Percentiles rank a stretch among this genome's conserved stretches.
phyloP scores from a whole-genome alignment of 2,888 invertebrate genomes.

The Cremastinae sp. region DNA sequence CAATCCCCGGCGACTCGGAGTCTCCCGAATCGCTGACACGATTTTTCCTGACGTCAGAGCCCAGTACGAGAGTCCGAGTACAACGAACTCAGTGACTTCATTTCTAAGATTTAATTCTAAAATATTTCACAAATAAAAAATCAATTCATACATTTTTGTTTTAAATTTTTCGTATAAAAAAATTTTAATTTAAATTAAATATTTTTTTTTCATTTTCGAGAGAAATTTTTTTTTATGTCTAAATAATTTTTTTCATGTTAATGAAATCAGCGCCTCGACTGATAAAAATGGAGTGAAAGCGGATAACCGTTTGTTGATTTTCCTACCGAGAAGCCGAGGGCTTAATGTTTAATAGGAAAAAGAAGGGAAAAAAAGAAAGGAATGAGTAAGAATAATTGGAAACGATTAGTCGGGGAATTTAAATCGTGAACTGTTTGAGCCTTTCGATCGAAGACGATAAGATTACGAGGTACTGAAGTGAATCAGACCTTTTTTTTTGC shows the following conservation, averaged over 20 bases:
- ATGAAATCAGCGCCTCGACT: too few relatives aligned
- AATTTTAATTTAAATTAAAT: background rate
- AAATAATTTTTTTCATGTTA: too few relatives aligned
- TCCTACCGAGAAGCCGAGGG: too few relatives aligned
- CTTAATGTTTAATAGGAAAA: background rate
- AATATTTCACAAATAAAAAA: background rate
- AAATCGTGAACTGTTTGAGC: background rate
- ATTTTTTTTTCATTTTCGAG: too few relatives aligned
- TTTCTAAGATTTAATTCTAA: slow-evolving; percentile 37
- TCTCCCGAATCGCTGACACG: slow-evolving; percentile 53
- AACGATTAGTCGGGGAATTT: background rate
- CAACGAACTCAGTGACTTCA: slow-evolving; percentile 48
- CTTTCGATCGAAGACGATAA: slow-evolving; percentile 22
- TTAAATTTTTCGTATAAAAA: background rate
- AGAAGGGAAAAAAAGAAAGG: background rate
- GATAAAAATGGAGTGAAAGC: too few relatives aligned
- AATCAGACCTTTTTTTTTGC: background rate
- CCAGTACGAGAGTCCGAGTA: slow-evolving; percentile 25
- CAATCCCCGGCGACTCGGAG: slow-evolving; percentile 54
- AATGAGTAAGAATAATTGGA: slow-evolving; percentile 11
- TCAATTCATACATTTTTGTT: too few relatives aligned
- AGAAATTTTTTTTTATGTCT: too few relatives aligned
- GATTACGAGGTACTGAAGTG: slow-evolving; percentile 13
- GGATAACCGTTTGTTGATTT: too few relatives aligned
- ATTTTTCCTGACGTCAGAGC: slow-evolving; percentile 48